Evolutionary conservation across 2,797 vertebrate species (phyloP), one percentile per base, ranked within the genome.

Genomic region (Hyperoplus immaculatus): DNA sequence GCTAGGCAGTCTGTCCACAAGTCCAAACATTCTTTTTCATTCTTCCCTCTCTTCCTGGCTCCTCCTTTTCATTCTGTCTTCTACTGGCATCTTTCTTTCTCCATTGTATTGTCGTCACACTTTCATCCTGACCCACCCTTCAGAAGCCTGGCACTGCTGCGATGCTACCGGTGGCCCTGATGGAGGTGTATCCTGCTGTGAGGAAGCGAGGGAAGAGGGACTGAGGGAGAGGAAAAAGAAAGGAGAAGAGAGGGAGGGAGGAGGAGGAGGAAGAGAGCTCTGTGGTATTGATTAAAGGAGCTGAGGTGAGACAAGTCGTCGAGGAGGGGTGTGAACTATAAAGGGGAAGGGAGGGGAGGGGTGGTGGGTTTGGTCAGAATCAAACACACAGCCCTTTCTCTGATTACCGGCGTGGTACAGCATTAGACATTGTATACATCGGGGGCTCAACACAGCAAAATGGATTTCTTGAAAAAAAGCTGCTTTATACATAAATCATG

Each of bases 401-500:
- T 93, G 94, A 94, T 95, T 95, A 95, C 91, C 72, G 76, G 90
- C 88, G 87, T 81, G 92, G 90, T 92, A 92, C 91, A 82, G 85
- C 87, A 87, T 91, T 92, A 92, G 90, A 86, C 49, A 55, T 29
- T 29, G 29, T 29, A 29, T 89, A 88, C 81, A 77, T 91, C 12
- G 85, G 90, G 90, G 93, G 76, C 90, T 91, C 87, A 89, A 93
- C 91, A 86, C 91, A 86, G 88, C 87, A 93, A 92, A 93, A 95
- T 90, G 83, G 92, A 94, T 91, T 92, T 89, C 89, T 94, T 94
- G 92, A 92, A 94, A 93, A 94, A 93, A 94, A 93, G 89, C 92
- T 89, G 89, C 91, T 92, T 94, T 93, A 95, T 95, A 94, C 93
- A 95, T 95, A 94, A 95, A 94, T 95, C 91, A 95, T 94, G 94